A percentile compares a stretch with the other conserved stretches of the same genome.
These are phyloP conservation scores for Acanthoscelides obtectus DNA, from an alignment of 2,888 invertebrate species.

Conservation along the genomic window DNA sequence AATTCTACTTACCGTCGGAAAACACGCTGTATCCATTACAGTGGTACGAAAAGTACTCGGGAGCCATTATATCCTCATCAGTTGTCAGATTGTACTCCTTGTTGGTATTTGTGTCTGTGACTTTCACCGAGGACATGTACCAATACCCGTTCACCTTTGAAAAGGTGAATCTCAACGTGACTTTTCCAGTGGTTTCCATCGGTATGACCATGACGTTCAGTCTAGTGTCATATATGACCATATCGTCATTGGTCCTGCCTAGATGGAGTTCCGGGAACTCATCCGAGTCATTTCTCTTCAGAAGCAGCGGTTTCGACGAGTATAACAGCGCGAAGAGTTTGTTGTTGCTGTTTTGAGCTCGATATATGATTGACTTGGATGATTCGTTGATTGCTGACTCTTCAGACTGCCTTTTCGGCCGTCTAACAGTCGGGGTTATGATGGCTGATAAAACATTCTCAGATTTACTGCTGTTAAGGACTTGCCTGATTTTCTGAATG, in stretches of 20 bases:
- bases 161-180: conserved; percentile 35
- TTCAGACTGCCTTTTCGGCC: conserved; percentile 18
- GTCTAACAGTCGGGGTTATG: conserved; percentile 15
- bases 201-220: conserved; percentile 39
- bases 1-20: conserved; percentile 23
- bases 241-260: conserved; percentile 27
- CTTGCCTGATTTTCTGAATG: conserved; percentile 13
- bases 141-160: conserved; percentile 40
- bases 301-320: conserved; percentile 36
- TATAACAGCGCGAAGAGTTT: conserved; percentile 34
- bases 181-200: conserved; percentile 34
- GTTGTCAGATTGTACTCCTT: conserved; percentile 33
- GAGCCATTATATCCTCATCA: conserved; percentile 34
- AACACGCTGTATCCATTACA: conserved; percentile 42
- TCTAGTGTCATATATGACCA: conserved; percentile 33
- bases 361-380: conserved; percentile 36
- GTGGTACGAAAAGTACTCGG: conserved; percentile 49
- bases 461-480: conserved; percentile 10
- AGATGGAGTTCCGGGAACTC: conserved; percentile 22
- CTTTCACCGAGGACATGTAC: conserved; percentile 38
- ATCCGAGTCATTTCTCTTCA: conserved; percentile 29
- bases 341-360: conserved; percentile 26
- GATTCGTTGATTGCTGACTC: conserved; percentile 1
- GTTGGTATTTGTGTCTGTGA: conserved; percentile 24
- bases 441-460: conserved; percentile 21